These are phyloP conservation scores for Heteronetta atricapilla DNA, from an alignment of 2,113 vertebrate species.

Conservation along the genomic window DNA sequence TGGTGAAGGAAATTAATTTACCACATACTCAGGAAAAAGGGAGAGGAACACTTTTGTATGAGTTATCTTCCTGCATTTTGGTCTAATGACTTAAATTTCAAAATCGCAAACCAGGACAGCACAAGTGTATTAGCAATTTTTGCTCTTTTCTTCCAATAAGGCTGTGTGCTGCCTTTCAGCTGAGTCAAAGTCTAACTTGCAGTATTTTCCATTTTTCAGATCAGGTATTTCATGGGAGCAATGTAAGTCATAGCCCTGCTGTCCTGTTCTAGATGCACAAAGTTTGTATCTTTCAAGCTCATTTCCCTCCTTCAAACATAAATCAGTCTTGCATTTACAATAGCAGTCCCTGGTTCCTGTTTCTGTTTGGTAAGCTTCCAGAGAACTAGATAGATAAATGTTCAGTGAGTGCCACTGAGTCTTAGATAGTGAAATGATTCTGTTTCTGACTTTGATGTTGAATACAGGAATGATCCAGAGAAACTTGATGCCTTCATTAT, in stretches of 20 bases:
- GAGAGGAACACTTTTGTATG: background rate
- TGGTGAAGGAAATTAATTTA: background rate
- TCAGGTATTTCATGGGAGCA: background rate
- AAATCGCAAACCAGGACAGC: background rate
- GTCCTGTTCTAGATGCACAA: background rate
- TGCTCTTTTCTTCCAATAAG: background rate
- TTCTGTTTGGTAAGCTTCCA: background rate
- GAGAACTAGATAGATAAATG: background rate
- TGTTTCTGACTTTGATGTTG: conserved; percentile 55
- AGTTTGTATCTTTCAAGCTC: background rate
- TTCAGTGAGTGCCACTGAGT: background rate
- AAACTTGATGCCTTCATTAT: conserved; percentile 98
- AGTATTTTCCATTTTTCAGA: background rate
- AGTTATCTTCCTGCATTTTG: background rate
- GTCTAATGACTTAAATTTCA: background rate
- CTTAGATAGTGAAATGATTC: background rate
- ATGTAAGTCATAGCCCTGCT: background rate
- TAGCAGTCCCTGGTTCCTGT: background rate
- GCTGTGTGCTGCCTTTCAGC: background rate
- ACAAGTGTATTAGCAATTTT: background rate
- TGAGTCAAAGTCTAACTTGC: background rate
- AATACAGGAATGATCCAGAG: conserved; percentile 90
- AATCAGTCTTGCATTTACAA: background rate
- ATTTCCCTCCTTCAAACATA: background rate
- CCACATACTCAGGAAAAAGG: background rate